These are phyloP conservation scores for Zapornia atra DNA, from an alignment of 2,113 vertebrate genomes.

Conservation along the genomic window DNA sequence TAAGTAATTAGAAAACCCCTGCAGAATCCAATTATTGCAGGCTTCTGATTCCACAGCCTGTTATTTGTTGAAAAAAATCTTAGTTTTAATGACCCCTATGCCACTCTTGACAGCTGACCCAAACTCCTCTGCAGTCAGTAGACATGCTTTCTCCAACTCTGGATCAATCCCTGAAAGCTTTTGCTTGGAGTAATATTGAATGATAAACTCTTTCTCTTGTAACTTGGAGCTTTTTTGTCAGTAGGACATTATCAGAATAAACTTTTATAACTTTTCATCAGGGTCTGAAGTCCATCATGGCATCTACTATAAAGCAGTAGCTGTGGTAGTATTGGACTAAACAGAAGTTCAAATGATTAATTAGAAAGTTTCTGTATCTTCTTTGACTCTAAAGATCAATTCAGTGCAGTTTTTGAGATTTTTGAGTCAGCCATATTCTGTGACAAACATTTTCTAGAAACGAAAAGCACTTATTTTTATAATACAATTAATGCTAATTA, in stretches of 20 bases:
- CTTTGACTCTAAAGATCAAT: background rate
- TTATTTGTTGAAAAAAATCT: background rate
- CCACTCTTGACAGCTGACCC: background rate
- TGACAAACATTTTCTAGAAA: background rate
- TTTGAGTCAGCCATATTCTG: background rate
- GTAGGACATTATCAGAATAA: background rate
- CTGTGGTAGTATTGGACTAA: background rate
- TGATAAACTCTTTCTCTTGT: background rate
- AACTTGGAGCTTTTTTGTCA: background rate
- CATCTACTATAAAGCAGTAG: background rate
- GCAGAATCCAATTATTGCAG: background rate
- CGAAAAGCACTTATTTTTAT: fast-evolving
- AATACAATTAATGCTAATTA: background rate
- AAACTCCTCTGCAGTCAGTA: background rate
- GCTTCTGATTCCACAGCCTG: background rate
- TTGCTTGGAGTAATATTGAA: background rate
- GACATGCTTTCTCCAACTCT: background rate
- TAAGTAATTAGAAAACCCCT: background rate
- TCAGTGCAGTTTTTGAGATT: background rate
- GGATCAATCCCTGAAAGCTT: background rate
- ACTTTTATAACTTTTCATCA: background rate
- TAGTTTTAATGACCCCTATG: background rate
- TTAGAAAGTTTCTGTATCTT: background rate
- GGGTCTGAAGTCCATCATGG: background rate
- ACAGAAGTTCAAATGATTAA: background rate